A percentile compares a stretch with the other conserved stretches of the same genome.
phyloP scores from a whole-genome alignment of 2,113 vertebrate species.

The Leucopsar rothschildi region DNA sequence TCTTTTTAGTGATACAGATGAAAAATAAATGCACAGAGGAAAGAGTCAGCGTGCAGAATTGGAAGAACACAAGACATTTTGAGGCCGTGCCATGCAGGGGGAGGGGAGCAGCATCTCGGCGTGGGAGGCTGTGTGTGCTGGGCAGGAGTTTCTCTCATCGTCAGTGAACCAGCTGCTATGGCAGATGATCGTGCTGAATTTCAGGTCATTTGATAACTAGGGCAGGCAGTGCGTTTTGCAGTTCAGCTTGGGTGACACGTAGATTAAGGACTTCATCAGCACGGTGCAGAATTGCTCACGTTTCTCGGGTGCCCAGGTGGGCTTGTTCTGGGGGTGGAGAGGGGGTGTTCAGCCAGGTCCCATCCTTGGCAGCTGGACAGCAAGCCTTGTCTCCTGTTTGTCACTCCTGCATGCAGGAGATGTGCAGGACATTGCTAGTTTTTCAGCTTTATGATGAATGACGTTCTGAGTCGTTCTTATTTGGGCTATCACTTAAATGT shows the following conservation, averaged over 20 bases:
- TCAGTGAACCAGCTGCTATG: conserved; percentile 29
- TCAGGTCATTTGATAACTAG: conserved; percentile 65
- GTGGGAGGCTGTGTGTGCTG: background rate
- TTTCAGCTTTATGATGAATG: background rate
- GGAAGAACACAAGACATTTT: background rate
- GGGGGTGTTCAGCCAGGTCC: background rate
- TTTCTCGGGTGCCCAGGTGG: background rate
- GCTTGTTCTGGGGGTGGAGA: background rate
- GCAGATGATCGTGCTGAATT: conserved; percentile 46
- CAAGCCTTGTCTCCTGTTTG: background rate
- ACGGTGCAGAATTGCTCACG: background rate
- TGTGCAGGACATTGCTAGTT: background rate
- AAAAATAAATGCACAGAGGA: background rate
- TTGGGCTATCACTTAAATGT: background rate
- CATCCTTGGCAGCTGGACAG: background rate
- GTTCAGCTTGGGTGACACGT: conserved; percentile 38
- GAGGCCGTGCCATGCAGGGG: background rate
- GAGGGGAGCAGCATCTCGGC: background rate
- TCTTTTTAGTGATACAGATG: background rate
- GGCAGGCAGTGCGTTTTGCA: background rate
- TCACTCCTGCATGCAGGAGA: background rate
- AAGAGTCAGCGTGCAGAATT: background rate
- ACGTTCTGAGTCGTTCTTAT: background rate
- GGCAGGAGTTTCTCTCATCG: background rate
- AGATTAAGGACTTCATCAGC: background rate